Evolutionary conservation across 2,797 vertebrate species (phyloP), one percentile per base, ranked within the genome.

Genomic region (Pagetopsis macropterus): DNA sequence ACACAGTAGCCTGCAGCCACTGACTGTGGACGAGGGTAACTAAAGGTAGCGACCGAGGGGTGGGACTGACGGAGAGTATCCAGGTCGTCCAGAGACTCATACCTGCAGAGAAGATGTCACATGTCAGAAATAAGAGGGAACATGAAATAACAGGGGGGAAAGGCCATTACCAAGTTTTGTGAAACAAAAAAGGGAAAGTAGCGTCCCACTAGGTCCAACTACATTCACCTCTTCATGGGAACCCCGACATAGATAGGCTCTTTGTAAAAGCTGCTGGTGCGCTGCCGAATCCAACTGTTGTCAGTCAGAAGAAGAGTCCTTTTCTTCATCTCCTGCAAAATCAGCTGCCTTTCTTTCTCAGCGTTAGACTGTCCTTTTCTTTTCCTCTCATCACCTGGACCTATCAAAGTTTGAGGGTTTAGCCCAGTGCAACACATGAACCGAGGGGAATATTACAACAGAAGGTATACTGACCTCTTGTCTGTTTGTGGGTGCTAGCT

Each of bases 211-310:
- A 37, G 1, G 33, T 27, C 11, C 5, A 54, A 54, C 71, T 9
- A 19, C 37, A 54, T 57, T 33, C 44, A 97, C 98, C 97, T 97
- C 83, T 96, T 96, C 90, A 99, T 88, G 15, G 94, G 87, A 55
- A 91, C 87, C 7, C 93, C 93, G 11, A 94, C 74, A 64, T 72
- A 90, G 51, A 95, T 4, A 0, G 96, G 94, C 10, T 98, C 96
- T 76, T 96, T 99, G 76, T 95, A 92, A 48, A 95, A 87, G 60
- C 94, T 96, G 83, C 93, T 86, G 74, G 95, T 96, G 73, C 95
- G 96, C 84, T 98, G 97, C 40, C 98, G 96, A 68, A 99, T 99
- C 98, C 98, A 99, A 90, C 98, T 99, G 90, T 91, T 98, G 94
- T 99, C 98, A 0, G 93, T 97, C 80, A 97, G 93, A 7, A 99